Percentiles rank a stretch among this genome's conserved stretches.
Conservation (phyloP, 2,113 vertebrate species). For the Corythornis madagascariensis region DNA sequence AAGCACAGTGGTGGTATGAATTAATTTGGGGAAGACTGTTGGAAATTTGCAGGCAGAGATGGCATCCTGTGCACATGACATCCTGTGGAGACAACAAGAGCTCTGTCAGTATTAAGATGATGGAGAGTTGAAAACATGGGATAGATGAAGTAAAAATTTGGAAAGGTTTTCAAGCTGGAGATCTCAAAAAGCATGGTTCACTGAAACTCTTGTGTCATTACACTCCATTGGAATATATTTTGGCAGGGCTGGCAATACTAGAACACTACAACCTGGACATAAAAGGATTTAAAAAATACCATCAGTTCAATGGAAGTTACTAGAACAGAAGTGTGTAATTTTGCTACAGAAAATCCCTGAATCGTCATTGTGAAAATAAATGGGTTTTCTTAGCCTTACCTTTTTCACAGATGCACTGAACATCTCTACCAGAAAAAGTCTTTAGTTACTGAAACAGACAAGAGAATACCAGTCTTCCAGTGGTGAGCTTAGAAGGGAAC, state of each 20-base stretch:
- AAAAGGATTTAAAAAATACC: neutral
- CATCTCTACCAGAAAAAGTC: neutral
- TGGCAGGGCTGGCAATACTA: neutral
- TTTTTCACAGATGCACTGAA: neutral
- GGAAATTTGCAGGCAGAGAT: neutral
- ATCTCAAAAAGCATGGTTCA: neutral
- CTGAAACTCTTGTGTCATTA: neutral
- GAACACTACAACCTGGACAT: neutral
- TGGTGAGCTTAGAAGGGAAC: neutral
- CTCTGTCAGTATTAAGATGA: neutral
- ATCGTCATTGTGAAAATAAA: neutral
- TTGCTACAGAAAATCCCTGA: constrained; percentile 21
- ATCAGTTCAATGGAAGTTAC: neutral
- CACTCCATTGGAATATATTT: neutral
- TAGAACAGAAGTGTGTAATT: neutral
- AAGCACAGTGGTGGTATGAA: neutral
- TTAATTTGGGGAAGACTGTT: constrained; percentile 21
- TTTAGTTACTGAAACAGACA: neutral
- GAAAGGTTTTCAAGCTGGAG: neutral
- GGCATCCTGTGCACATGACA: neutral
- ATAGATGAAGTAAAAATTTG: neutral
- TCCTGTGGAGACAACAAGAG: constrained; percentile 23
- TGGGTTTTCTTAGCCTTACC: neutral
- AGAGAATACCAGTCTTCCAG: neutral
- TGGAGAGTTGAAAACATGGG: neutral